Evolutionary conservation across 2,888 invertebrate species (phyloP), one percentile per base, ranked within the genome.

Genomic region (Acleris emargana): DNA sequence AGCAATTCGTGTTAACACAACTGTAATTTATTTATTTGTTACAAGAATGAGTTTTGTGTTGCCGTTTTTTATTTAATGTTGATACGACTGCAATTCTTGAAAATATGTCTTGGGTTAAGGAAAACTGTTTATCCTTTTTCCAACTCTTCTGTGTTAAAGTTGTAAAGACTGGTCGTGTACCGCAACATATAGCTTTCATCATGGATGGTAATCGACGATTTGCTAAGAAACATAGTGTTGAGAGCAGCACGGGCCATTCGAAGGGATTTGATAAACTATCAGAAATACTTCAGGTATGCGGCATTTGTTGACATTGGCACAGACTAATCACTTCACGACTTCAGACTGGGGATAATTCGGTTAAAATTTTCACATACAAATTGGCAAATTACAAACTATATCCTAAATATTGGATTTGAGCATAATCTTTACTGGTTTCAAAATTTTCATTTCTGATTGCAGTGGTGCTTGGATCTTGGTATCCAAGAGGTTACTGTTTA

Each of bases 161-260:
- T 9, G 89, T 98, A 22, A 96, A 95, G 86, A 94, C 95, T 45
- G 98, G 98, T 3, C 94, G 95, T 38, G 91, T 99, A 67, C 99
- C 99, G 0, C 94, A 94, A 69, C 99, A 99, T 87, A 93, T 99
- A 71, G 99, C 99, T 1, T 96, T 99, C 81, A 99, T 99, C 69
- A 99, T 99, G 99, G 99, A 99, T 89, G 99, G 99, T 6, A 99
- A 99, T 87, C 94, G 99, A 62, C 94, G 99, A 61, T 99, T 95
- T 88, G 99, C 99, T 0, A 95, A 94, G 71, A 97, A 97, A 79
- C 94, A 95, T 51, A 94, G 96, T 51, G 94, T 97, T 0, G 93
- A 95, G 61, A 96, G 95, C 76, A 93, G 95, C 57, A 95, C 96
- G 72, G 98, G 99, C 0, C 99, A 99, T 87, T 87, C 93, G 7